These are phyloP conservation scores for Anoplopoma fimbria DNA, from an alignment of 2,113 vertebrate species.

Conservation along the genomic window DNA sequence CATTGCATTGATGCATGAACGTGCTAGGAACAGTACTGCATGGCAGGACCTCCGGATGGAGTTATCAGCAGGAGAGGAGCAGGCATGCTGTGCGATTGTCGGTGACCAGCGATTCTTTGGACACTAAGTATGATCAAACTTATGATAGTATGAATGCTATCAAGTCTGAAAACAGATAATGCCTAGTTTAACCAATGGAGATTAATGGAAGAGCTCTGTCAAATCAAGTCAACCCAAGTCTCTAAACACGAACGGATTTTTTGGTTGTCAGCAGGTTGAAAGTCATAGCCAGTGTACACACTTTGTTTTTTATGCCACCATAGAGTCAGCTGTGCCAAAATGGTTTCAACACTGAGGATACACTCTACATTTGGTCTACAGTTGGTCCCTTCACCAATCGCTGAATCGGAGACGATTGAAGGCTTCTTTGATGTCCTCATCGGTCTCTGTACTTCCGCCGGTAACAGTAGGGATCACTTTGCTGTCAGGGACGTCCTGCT, in stretches of 20 bases:
- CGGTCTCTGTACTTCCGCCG: constrained; percentile 43
- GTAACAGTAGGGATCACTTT: constrained; percentile 78
- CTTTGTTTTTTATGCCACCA: constrained; percentile 26
- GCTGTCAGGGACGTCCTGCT: constrained; percentile 82
- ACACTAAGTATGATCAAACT: constrained; percentile 4
- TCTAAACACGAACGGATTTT: constrained; percentile 15
- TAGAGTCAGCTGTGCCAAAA: not conserved
- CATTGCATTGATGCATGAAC: constrained; percentile 24
- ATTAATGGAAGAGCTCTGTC: constrained; percentile 17
- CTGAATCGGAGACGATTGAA: constrained; percentile 90
- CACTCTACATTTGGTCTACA: not conserved
- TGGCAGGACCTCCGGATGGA: not conserved
- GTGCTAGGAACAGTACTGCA: constrained; percentile 39
- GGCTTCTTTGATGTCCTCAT: constrained; percentile 84
- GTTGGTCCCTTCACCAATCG: constrained; percentile 62
- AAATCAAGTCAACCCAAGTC: constrained; percentile 11
- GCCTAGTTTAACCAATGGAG: not conserved
- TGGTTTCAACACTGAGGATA: not conserved
- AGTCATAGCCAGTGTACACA: constrained; percentile 12
- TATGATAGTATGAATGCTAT: not conserved
- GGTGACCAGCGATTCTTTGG: constrained; percentile 29
- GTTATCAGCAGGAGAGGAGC: constrained; percentile 53
- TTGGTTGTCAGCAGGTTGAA: constrained; percentile 57
- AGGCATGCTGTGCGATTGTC: constrained; percentile 35
- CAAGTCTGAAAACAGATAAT: not conserved